Evolutionary conservation across 2,797 vertebrate species (phyloP).

Genomic region (Acipenser oxyrinchus): DNA sequence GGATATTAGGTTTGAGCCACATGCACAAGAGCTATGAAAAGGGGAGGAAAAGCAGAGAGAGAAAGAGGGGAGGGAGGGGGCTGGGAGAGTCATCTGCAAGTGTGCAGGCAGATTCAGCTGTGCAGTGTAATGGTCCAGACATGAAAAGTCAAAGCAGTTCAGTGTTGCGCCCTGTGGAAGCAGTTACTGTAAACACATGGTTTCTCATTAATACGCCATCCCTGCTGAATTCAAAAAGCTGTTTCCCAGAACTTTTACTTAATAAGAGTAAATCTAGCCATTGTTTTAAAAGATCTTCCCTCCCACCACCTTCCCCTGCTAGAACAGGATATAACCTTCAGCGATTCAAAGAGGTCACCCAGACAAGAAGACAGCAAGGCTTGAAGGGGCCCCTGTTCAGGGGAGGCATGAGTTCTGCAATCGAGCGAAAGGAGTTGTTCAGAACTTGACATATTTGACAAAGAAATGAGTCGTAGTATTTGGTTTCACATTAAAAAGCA

Average conservation of each 20-base stretch:
- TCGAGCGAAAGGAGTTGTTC: background rate
- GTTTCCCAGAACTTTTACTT: constrained; percentile 26
- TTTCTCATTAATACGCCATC: constrained; percentile 24
- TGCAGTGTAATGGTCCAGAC: constrained; percentile 40
- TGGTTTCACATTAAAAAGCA: too few relatives aligned
- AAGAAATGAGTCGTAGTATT: too few relatives aligned
- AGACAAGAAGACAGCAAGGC: background rate
- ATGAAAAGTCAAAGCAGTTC: constrained; percentile 13
- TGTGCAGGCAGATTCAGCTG: background rate
- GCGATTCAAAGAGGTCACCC: background rate
- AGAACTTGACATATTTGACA: background rate
- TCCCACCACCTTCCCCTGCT: background rate
- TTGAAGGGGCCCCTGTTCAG: too few relatives aligned
- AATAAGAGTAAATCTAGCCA: constrained; percentile 22
- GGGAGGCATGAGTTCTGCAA: background rate
- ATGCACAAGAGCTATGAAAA: background rate
- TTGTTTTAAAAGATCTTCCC: constrained; percentile 5
- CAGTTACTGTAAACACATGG: constrained; percentile 32
- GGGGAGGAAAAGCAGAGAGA: background rate
- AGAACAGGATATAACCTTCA: background rate
- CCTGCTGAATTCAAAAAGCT: constrained; percentile 26
- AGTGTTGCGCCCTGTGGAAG: constrained; percentile 24
- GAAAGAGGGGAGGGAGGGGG: background rate
- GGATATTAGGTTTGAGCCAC: too few relatives aligned
- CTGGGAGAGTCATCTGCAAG: background rate